phyloP scores from a whole-genome alignment of 37 sponge, comb jelly and placozoan genomes.

The Beroe forskalii region DNA sequence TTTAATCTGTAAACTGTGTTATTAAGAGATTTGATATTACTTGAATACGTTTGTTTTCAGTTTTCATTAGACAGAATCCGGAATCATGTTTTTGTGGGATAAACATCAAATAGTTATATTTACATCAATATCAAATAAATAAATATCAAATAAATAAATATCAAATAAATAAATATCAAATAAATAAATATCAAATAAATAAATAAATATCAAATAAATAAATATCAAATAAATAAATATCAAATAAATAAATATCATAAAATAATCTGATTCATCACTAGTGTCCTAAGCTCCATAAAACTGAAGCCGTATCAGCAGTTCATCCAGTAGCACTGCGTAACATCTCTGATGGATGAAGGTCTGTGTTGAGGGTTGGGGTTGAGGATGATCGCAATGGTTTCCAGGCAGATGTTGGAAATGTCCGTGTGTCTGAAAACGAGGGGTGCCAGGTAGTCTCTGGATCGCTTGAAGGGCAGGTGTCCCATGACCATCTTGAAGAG shows the following conservation, averaged over 20 bases:
- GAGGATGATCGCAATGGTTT: slow-evolving; percentile 35
- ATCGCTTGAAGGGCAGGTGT: slow-evolving; percentile 46
- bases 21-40: no score
- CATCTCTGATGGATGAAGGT: background rate
- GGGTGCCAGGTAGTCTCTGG: slow-evolving; percentile 44
- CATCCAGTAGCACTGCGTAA: background rate
- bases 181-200: slow-evolving; percentile 11
- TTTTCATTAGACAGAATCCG: no score
- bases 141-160: no score
- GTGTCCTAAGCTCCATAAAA: no score
- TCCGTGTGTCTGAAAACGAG: background rate
- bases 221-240: slow-evolving; percentile 54
- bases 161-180: slow-evolving; percentile 42
- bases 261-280: no score
- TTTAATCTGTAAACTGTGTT: no score
- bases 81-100: no score
- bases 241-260: slow-evolving; percentile 33
- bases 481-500: slow-evolving; percentile 50
- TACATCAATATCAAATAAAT: slow-evolving; percentile 14
- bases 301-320: background rate
- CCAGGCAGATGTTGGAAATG: background rate
- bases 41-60: no score
- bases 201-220: slow-evolving; percentile 20
- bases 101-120: background rate
- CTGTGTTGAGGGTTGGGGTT: slow-evolving; percentile 29